Percentiles rank a stretch among this genome's conserved stretches.
Conservation (phyloP, 1,140 invertebrate genomes). For the Cherax destructor region DNA sequence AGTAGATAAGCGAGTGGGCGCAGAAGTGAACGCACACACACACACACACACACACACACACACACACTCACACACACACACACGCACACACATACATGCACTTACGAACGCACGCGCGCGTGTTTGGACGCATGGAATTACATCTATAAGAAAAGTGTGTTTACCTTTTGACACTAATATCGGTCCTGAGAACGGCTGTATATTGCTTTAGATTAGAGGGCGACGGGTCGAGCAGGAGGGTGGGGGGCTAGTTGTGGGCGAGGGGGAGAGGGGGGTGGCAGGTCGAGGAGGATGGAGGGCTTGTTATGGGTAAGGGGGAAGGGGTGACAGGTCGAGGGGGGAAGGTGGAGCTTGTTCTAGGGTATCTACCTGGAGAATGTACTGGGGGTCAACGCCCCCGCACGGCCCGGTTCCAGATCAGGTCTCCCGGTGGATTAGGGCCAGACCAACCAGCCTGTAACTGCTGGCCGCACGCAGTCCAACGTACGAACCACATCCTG, state of each 20-base stretch:
- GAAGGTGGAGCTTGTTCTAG: not conserved
- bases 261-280: not conserved
- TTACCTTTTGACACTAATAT: constrained; percentile 11
- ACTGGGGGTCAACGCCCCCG: too few relatives aligned
- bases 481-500: too few relatives aligned
- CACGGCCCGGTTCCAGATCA: too few relatives aligned
- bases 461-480: too few relatives aligned
- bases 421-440: too few relatives aligned
- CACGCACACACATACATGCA: not conserved
- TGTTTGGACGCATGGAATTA: not conserved
- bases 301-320: not conserved
- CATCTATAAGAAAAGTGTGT: not conserved
- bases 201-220: constrained; percentile 12
- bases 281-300: not conserved
- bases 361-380: too few relatives aligned
- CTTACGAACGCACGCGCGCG: not conserved
- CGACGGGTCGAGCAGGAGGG: not conserved
- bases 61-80: not conserved
- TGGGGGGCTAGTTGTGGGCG: not conserved
- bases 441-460: too few relatives aligned
- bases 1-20: too few relatives aligned
- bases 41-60: not conserved
- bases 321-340: not conserved
- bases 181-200: not conserved
- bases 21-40: not conserved